These are phyloP conservation scores for Drosophila tsacasi DNA, from an alignment of 1,140 invertebrate species.

Conservation along the genomic window DNA sequence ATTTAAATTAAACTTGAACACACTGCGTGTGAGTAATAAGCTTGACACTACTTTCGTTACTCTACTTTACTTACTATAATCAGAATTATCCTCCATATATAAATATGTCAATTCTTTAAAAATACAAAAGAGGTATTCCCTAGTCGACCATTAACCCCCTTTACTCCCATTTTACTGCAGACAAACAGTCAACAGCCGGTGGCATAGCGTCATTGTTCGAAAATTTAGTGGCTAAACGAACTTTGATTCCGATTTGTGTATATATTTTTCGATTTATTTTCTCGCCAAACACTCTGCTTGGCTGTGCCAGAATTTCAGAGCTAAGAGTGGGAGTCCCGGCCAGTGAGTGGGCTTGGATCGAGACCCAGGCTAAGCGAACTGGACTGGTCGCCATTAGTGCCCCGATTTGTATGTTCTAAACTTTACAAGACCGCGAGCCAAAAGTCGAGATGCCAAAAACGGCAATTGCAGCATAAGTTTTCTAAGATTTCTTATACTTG, in stretches of 20 bases:
- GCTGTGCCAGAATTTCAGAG: constrained; percentile 37
- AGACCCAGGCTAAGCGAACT: neutral
- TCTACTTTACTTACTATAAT: neutral
- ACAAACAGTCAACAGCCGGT: constrained; percentile 70
- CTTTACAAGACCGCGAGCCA: constrained; percentile 21
- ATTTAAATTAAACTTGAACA: neutral
- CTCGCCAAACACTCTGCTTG: constrained; percentile 21
- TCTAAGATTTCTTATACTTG: constrained; percentile 1
- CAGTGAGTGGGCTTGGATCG: constrained; percentile 27
- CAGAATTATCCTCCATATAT: neutral
- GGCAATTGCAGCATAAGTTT: constrained; percentile 55
- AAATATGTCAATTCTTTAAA: too few species aligned
- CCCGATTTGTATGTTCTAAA: constrained; percentile 32
- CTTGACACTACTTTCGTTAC: neutral
- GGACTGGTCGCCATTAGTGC: constrained; percentile 29
- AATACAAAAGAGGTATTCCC: neutral
- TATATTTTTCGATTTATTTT: constrained; percentile 31
- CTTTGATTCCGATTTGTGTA: constrained; percentile 29
- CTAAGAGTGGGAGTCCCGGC: constrained; percentile 38
- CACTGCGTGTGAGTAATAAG: neutral
- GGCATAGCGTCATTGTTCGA: constrained; percentile 68
- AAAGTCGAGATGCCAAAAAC: constrained; percentile 37
- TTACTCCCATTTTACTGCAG: constrained; percentile 47
- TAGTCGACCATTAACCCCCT: neutral
- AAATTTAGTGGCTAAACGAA: constrained; percentile 55